Evolutionary conservation across 2,888 invertebrate genomes (phyloP).

Genomic region (Microctonus brassicae): DNA sequence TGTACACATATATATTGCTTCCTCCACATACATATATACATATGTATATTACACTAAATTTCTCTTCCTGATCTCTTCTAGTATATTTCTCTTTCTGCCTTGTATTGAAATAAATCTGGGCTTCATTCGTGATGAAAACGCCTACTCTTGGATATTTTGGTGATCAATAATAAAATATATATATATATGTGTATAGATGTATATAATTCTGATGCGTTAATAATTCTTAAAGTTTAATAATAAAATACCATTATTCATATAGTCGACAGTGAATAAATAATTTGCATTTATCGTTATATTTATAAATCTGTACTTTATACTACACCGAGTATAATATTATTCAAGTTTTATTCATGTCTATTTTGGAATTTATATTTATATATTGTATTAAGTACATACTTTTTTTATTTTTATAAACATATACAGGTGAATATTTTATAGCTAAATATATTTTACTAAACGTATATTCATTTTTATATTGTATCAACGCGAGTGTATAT

Average conservation of each 20-base stretch:
- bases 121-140: conserved; percentile 61
- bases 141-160: conserved; percentile 64
- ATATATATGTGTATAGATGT: not conserved
- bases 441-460: too few relatives aligned
- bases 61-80: not conserved
- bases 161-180: conserved; percentile 58
- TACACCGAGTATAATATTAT: conserved; percentile 7
- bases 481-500: too few relatives aligned
- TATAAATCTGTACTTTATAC: too few relatives aligned
- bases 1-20: too few relatives aligned
- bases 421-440: too few relatives aligned
- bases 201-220: conserved; percentile 29
- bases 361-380: too few relatives aligned
- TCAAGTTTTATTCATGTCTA: too few relatives aligned
- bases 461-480: too few relatives aligned
- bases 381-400: too few relatives aligned
- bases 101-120: conserved; percentile 33
- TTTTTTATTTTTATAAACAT: too few relatives aligned
- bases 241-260: conserved; percentile 62
- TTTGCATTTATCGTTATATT: conserved; percentile 49
- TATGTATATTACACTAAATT: not conserved
- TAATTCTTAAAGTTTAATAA: conserved; percentile 46
- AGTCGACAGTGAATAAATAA: conserved; percentile 66
- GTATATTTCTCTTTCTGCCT: too few relatives aligned
- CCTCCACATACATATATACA: not conserved